phyloP scores from a whole-genome alignment of 2,888 invertebrate species.

The Ophion obscuratus region DNA sequence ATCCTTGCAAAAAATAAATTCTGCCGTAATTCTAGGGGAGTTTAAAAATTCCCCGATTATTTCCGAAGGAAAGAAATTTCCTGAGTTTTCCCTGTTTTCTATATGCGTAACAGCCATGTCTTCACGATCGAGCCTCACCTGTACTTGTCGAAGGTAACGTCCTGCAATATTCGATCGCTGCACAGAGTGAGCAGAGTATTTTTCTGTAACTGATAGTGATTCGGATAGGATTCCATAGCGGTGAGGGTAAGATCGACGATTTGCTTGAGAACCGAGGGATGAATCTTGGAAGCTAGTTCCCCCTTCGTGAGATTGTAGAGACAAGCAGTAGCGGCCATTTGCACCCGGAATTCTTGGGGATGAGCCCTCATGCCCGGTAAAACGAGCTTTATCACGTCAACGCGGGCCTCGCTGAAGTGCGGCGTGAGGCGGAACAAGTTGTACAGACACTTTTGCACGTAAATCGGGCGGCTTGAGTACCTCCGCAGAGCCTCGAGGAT shows the following conservation, averaged over 20 bases:
- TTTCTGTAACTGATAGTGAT: conserved; percentile 89
- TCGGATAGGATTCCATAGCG: conserved; percentile 89
- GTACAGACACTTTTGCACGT: conserved; percentile 89
- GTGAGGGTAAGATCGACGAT: conserved; percentile 88
- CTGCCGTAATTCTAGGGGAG: too few species aligned
- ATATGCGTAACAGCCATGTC: too few species aligned
- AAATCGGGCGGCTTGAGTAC: conserved; percentile 86
- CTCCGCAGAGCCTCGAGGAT: conserved; percentile 86
- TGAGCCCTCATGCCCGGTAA: conserved; percentile 85
- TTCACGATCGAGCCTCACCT: conserved; percentile 72
- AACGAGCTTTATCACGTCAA: conserved; percentile 88
- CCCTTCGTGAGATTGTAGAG: conserved; percentile 90
- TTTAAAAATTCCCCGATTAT: too few species aligned
- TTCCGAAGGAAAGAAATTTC: too few species aligned
- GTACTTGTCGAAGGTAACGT: conserved; percentile 88
- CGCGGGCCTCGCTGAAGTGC: conserved; percentile 85
- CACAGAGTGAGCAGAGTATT: conserved; percentile 90
- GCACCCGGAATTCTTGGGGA: conserved; percentile 87
- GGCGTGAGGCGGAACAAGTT: conserved; percentile 86
- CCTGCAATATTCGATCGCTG: conserved; percentile 91
- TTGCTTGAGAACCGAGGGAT: conserved; percentile 87
- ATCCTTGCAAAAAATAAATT: too few species aligned
- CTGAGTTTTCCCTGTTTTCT: too few species aligned
- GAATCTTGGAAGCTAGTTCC: conserved; percentile 87
- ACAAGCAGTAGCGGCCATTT: conserved; percentile 91